Evolutionary conservation across 2,888 invertebrate genomes (phyloP).

Genomic region (Ptycholaimellus sp.): DNA sequence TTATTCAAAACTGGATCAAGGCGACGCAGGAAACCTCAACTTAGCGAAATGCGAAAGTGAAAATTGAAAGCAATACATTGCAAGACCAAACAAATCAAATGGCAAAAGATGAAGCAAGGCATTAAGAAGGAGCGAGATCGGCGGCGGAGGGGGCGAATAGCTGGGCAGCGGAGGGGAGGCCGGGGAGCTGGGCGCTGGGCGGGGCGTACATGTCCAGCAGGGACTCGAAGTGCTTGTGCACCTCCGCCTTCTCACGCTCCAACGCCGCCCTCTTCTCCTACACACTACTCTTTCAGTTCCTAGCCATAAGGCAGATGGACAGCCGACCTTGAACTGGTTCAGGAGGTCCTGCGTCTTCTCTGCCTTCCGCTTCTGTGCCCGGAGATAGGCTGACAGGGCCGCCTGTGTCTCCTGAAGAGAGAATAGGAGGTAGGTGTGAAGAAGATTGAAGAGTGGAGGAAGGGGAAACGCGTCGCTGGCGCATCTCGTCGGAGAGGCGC

Average conservation of each 20-base stretch:
- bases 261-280: not conserved
- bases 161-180: conserved; percentile 5
- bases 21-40: no score
- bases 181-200: not conserved
- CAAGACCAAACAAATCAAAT: no score
- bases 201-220: conserved; percentile 10
- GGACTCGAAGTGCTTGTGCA: conserved; percentile 13
- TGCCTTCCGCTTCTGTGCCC: conserved; percentile 2
- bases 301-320: no score
- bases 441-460: no score
- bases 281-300: no score
- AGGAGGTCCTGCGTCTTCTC: not conserved
- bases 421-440: not conserved
- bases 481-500: not conserved
- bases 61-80: no score
- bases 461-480: no score
- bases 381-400: conserved; percentile 2
- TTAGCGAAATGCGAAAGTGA: no score
- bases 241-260: not conserved
- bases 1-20: no score
- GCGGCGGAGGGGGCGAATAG: no score
- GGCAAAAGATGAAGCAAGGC: no score
- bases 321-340: not conserved
- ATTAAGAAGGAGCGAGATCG: no score
- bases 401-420: conserved; percentile 3